Percentiles rank a stretch among this genome's conserved stretches.
Evolutionary conservation across 1,140 invertebrate species (phyloP).

Genomic region (Drosophila pandora): DNA sequence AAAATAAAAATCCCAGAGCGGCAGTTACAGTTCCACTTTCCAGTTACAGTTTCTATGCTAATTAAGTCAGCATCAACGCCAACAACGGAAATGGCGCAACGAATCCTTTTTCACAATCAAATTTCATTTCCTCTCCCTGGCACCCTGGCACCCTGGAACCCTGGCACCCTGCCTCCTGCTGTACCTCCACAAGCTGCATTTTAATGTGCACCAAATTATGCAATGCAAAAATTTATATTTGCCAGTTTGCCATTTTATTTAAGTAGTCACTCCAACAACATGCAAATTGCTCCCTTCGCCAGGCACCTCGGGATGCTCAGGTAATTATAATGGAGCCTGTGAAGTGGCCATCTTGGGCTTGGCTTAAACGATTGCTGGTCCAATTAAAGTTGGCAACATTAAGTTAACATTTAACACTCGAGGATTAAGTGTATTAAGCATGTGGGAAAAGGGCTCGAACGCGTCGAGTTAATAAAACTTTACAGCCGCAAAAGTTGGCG

Average conservation of each 20-base stretch:
- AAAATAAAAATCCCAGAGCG: background rate
- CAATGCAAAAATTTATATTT: slow-evolving; percentile 70
- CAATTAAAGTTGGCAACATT: slow-evolving; percentile 28
- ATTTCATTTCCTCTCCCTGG: slow-evolving; percentile 60
- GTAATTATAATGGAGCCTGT: slow-evolving; percentile 56
- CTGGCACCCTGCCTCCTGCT: background rate
- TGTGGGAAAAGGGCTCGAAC: slow-evolving; percentile 10
- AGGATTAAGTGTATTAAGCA: slow-evolving; percentile 30
- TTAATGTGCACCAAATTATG: slow-evolving; percentile 71
- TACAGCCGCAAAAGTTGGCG: slow-evolving; percentile 17
- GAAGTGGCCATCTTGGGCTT: slow-evolving; percentile 10
- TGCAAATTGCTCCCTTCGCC: slow-evolving; percentile 47
- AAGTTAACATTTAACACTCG: slow-evolving; percentile 40
- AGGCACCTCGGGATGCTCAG: slow-evolving; percentile 8
- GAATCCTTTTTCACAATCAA: slow-evolving; percentile 75
- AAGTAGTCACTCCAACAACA: slow-evolving; percentile 52
- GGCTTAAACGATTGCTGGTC: slow-evolving; percentile 27
- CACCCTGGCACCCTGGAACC: background rate
- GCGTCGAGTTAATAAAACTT: slow-evolving; percentile 40
- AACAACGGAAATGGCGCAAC: slow-evolving; percentile 60
- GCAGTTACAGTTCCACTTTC: slow-evolving; percentile 16
- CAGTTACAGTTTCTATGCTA: slow-evolving; percentile 52
- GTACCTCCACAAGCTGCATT: slow-evolving; percentile 26
- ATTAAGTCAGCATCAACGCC: slow-evolving; percentile 72
- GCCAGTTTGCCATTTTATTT: slow-evolving; percentile 56